These are phyloP conservation scores for Aquatica leii DNA, from an alignment of 2,888 invertebrate genomes.

Conservation along the genomic window DNA sequence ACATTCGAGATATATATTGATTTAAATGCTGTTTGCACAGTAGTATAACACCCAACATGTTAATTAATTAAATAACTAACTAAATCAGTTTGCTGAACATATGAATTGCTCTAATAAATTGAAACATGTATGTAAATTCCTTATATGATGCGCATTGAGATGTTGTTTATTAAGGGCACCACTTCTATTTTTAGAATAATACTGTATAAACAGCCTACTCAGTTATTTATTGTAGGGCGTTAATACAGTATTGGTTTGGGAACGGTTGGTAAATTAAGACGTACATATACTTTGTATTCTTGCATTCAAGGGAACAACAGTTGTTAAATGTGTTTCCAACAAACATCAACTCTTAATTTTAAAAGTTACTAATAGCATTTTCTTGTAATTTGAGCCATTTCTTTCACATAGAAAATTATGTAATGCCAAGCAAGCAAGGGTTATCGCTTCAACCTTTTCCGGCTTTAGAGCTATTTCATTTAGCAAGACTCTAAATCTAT, in stretches of 20 bases:
- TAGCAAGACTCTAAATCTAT: not conserved
- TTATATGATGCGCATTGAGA: too few species aligned
- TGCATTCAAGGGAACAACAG: not conserved
- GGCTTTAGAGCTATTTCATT: not conserved
- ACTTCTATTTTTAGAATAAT: too few species aligned
- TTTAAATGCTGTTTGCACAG: not conserved
- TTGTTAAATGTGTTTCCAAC: not conserved
- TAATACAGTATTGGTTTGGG: too few species aligned
- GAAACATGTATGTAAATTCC: too few species aligned
- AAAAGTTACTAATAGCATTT: not conserved
- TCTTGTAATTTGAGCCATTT: not conserved
- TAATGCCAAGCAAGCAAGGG: not conserved
- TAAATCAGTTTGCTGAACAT: not conserved
- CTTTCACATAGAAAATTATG: not conserved
- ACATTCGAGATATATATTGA: too few species aligned
- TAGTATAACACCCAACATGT: not conserved
- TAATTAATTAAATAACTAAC: not conserved
- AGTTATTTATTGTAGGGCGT: too few species aligned
- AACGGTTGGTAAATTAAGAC: too few species aligned
- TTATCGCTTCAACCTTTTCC: not conserved
- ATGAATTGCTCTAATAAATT: too few species aligned
- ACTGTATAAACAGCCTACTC: too few species aligned
- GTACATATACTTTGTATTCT: not conserved
- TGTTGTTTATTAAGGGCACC: too few species aligned
- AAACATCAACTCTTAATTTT: not conserved